phyloP scores from a whole-genome alignment of 1,140 invertebrate genomes.

The Drosophila pallidifrons region DNA sequence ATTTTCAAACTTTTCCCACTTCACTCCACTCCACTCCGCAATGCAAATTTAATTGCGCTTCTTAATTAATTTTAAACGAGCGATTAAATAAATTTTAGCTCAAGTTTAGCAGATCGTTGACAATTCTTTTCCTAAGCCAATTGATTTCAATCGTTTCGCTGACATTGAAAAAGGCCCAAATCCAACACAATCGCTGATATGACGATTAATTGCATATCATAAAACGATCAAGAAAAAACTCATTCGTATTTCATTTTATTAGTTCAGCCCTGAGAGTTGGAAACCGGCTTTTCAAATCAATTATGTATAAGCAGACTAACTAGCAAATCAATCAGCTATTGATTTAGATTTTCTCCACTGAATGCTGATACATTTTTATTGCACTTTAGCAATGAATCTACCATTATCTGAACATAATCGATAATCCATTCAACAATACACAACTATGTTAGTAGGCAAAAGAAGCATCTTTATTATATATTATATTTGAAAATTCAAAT shows the following conservation, averaged over 20 bases:
- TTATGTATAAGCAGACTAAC: background rate
- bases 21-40: background rate
- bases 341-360: background rate
- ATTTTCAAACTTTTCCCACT: background rate
- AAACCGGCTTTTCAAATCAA: conserved; percentile 4
- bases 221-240: conserved; percentile 7
- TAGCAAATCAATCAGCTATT: conserved; percentile 5
- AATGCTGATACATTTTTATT: background rate
- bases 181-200: conserved; percentile 12
- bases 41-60: conserved; percentile 51
- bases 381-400: background rate
- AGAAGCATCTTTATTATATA: no score
- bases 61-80: conserved; percentile 46
- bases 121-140: conserved; percentile 12
- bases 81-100: conserved; percentile 34
- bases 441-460: no score
- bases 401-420: background rate
- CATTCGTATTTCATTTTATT: conserved; percentile 5
- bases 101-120: conserved; percentile 27
- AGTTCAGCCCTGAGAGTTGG: conserved; percentile 8
- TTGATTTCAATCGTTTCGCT: conserved; percentile 3
- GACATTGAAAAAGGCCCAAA: conserved; percentile 34
- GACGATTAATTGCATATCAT: conserved; percentile 11
- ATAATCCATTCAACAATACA: background rate
- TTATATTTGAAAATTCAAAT: no score